Conservation (phyloP, 2,797 vertebrate species). For the Protosalanx chinensis region DNA sequence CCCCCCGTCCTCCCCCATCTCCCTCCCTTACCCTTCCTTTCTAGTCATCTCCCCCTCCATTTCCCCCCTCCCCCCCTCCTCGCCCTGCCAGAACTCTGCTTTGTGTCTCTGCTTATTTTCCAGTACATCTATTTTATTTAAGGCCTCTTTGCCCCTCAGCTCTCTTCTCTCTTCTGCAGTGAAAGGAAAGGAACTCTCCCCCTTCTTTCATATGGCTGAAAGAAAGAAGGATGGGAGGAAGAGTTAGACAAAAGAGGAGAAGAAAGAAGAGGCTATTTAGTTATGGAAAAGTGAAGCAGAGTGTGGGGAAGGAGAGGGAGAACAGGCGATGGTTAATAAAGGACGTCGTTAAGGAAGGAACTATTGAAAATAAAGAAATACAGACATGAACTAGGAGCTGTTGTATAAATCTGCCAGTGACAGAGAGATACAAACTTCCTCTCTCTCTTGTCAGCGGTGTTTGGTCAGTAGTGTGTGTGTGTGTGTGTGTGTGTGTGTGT, state of each 20-base stretch:
- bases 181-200: slow-evolving; percentile 18
- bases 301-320: slow-evolving; percentile 37
- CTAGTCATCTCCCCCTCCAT: slow-evolving; percentile 41
- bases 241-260: slow-evolving; percentile 63
- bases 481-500: slow-evolving; percentile 13
- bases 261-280: slow-evolving; percentile 65
- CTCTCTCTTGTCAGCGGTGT: too few relatives aligned
- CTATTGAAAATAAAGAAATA: slow-evolving; percentile 60
- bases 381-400: slow-evolving; percentile 68
- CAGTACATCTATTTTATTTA: slow-evolving; percentile 70
- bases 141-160: slow-evolving; percentile 38
- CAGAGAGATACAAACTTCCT: too few relatives aligned
- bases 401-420: slow-evolving; percentile 62
- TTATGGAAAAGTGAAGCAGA: slow-evolving; percentile 71
- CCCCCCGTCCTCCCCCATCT: slow-evolving; percentile 49
- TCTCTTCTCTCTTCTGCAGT: background rate
- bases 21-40: slow-evolving; percentile 58
- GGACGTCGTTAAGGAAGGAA: slow-evolving; percentile 68
- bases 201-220: slow-evolving; percentile 53
- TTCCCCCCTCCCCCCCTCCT: slow-evolving; percentile 29
- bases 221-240: slow-evolving; percentile 62
- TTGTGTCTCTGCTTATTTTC: slow-evolving; percentile 70
- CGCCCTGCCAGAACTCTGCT: slow-evolving; percentile 40
- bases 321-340: slow-evolving; percentile 59
- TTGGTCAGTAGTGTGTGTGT: too few relatives aligned